Evolutionary conservation across 2,888 invertebrate species (phyloP), one percentile per base, ranked within the genome.

Genomic region (Belgica antarctica): DNA sequence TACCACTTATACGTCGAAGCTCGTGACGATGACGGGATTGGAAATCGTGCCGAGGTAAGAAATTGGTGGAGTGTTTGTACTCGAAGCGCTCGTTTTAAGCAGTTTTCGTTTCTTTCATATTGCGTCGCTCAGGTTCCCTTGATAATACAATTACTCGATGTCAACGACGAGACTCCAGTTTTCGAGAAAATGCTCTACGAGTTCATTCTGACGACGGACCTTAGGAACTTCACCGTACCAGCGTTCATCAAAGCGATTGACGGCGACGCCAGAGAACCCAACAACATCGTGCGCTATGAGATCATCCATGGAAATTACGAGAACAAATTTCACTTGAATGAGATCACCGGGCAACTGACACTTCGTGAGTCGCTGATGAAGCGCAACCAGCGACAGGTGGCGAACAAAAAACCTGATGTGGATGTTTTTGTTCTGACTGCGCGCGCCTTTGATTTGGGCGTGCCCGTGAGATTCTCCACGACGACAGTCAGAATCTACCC

Each of bases 111-210:
- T 41, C 19, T 41, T 41, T 27, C 1, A 8, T 46, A 12, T 31
- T 22, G 24, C 36, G 31, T 41, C 22, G 36, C 57, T 36, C 10
- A 71, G 71, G 78, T 89, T 75, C 86, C 87, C 75, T 83, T 93
- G 74, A 84, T 87, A 74, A 85, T 94, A 75, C 87, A 87, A 81
- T 81, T 95, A 73, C 81, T 89, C 75, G 87, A 87, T 81, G 87
- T 90, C 70, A 95, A 96, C 79, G 95, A 96, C 81, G 89, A 94
- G 81, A 84, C 87, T 70, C 96, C 96, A 41, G 82, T 85, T 72
- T 97, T 96, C 77, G 89, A 90, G 73, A 88, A 87, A 77, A 82
- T 85, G 62, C 81, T 87, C 10, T 94, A 94, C 77, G 90, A 90
- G 77, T 93, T 92, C 74, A 88, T 91, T 73, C 79, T 95, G 71